These are phyloP conservation scores for Nemotelus pantherinus DNA, from an alignment of 2,888 invertebrate species.

Conservation along the genomic window DNA sequence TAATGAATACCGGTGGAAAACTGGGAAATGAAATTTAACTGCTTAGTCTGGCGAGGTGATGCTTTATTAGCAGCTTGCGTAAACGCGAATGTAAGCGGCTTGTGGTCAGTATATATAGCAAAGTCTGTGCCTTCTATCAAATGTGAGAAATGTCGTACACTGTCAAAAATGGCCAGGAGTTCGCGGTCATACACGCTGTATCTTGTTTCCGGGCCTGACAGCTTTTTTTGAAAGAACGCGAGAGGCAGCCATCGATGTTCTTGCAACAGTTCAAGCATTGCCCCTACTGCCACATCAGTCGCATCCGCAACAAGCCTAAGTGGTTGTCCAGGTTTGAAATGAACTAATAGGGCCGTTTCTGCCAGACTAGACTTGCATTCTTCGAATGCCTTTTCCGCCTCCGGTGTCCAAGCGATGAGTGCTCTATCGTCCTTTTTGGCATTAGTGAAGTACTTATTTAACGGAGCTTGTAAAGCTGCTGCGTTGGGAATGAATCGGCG, in stretches of 20 bases:
- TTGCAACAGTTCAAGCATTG: neutral
- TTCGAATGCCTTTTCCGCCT: neutral
- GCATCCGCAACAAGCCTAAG: neutral
- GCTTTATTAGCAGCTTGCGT: neutral
- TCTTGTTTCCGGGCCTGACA: neutral
- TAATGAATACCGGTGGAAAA: neutral
- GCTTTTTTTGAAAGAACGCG: neutral
- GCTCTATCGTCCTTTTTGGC: neutral
- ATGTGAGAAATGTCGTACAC: neutral
- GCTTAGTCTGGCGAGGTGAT: neutral
- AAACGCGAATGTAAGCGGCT: neutral
- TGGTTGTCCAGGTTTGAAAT: neutral
- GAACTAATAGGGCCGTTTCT: neutral
- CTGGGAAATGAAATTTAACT: neutral
- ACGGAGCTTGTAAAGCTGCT: neutral
- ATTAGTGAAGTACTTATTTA: neutral
- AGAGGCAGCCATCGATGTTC: neutral
- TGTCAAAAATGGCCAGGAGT: neutral
- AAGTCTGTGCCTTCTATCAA: neutral
- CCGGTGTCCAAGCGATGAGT: neutral
- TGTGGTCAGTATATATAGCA: too few relatives aligned
- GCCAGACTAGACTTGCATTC: conserved; percentile 1
- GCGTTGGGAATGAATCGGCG: neutral
- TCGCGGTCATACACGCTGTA: neutral
- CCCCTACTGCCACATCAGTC: neutral